phyloP scores from a whole-genome alignment of 2,113 vertebrate genomes.

The Agapornis roseicollis region DNA sequence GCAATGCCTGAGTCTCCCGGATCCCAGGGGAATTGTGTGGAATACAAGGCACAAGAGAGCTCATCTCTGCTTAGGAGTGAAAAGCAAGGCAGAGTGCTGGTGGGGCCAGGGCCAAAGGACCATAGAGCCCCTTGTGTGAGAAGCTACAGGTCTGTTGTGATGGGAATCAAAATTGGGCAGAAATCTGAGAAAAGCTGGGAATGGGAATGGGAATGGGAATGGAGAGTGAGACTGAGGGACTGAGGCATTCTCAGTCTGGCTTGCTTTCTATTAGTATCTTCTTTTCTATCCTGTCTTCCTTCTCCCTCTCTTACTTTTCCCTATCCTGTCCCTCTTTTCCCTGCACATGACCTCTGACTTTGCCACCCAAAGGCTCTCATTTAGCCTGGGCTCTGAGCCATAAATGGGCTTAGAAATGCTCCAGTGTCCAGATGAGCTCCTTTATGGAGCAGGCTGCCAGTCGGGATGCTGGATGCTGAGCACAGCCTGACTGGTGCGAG shows the following conservation, averaged over 20 bases:
- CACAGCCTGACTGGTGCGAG: accelerated
- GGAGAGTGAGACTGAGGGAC: accelerated
- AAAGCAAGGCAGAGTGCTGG: not conserved
- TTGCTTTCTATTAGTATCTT: accelerated
- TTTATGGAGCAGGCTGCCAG: not conserved
- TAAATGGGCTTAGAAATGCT: not conserved
- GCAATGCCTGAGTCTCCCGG: not conserved
- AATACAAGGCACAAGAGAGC: accelerated
- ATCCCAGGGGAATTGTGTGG: accelerated
- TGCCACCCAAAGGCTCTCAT: accelerated
- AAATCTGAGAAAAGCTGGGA: not conserved
- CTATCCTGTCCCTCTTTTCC: not conserved
- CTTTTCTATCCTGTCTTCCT: not conserved
- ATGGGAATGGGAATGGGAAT: not conserved
- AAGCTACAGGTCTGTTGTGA: not conserved
- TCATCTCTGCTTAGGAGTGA: accelerated
- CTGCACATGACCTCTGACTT: not conserved
- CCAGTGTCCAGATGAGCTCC: accelerated
- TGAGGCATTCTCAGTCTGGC: accelerated
- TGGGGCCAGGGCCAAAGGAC: not conserved
- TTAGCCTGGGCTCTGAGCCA: not conserved
- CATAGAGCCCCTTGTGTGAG: not conserved
- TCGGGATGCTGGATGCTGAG: not conserved
- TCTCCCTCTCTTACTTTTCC: not conserved
- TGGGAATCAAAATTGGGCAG: not conserved